These are phyloP conservation scores for Taenioides sp. DNA, from an alignment of 2,797 vertebrate species.

Conservation along the genomic window DNA sequence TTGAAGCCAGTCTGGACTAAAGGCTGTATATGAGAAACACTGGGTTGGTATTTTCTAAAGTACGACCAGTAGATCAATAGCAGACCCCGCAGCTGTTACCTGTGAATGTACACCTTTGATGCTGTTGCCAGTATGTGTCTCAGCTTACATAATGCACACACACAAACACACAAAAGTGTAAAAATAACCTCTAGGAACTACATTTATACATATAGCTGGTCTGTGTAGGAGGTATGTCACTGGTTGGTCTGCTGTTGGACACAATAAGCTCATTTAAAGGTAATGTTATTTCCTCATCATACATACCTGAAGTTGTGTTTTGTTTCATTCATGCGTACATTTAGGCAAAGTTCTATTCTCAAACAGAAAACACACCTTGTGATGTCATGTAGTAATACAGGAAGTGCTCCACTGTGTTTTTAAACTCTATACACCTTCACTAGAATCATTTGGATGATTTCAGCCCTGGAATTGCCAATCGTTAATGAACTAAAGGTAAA, in stretches of 20 bases:
- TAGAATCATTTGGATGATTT: too few relatives aligned
- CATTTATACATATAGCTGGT: constrained; percentile 30
- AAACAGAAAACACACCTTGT: too few relatives aligned
- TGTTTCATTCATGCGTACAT: too few relatives aligned
- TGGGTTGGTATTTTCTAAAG: constrained; percentile 24
- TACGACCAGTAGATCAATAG: constrained; percentile 39
- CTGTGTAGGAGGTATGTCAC: constrained; percentile 38
- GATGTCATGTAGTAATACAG: too few relatives aligned
- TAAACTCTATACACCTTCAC: too few relatives aligned
- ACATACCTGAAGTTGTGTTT: too few relatives aligned
- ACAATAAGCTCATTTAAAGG: not conserved
- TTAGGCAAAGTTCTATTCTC: too few relatives aligned
- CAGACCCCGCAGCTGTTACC: constrained; percentile 43
- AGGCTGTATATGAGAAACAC: not conserved
- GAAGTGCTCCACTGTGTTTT: too few relatives aligned
- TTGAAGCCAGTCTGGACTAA: not conserved
- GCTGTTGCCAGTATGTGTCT: constrained; percentile 26
- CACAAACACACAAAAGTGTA: constrained; percentile 19
- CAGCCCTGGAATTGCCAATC: too few relatives aligned
- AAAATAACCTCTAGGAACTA: constrained; percentile 27
- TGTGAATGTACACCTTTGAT: constrained; percentile 43
- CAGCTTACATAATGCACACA: constrained; percentile 24
- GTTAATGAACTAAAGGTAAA: too few relatives aligned
- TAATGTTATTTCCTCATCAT: too few relatives aligned
- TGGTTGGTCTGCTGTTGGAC: constrained; percentile 31